Conservation (phyloP, 2,888 invertebrate species). For the Latrodectus elegans region DNA sequence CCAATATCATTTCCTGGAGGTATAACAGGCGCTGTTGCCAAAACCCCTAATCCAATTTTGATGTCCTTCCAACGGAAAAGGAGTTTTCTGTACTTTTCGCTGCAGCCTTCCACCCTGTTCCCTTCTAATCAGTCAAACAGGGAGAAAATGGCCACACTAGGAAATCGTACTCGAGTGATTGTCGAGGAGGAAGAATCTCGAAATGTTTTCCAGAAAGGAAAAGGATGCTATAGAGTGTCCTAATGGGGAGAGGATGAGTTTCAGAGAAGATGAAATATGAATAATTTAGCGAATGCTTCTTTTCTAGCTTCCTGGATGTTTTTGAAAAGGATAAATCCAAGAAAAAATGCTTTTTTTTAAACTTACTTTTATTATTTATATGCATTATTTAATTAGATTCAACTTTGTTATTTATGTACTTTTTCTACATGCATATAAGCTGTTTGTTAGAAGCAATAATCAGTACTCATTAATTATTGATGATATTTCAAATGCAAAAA, state of each 20-base stretch:
- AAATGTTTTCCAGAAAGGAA: background rate
- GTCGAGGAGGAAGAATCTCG: conserved; percentile 22
- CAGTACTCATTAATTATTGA: too few species aligned
- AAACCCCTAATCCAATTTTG: conserved; percentile 47
- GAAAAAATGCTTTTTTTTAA: too few species aligned
- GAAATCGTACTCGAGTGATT: conserved; percentile 9
- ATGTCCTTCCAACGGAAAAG: conserved; percentile 6
- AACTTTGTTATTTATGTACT: too few species aligned
- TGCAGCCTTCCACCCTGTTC: conserved; percentile 17
- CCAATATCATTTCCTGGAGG: background rate
- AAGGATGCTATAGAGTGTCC: background rate
- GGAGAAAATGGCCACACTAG: conserved; percentile 1
- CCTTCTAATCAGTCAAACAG: conserved; percentile 52
- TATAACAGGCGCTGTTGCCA: conserved; percentile 11
- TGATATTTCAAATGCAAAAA: too few species aligned
- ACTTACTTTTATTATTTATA: too few species aligned
- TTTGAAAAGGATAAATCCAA: too few species aligned
- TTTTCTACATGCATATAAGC: too few species aligned
- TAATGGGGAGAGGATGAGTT: conserved; percentile 40
- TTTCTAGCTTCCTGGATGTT: too few species aligned
- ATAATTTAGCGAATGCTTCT: conserved; percentile 32
- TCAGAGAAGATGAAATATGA: conserved; percentile 35
- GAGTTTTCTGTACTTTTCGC: conserved; percentile 21
- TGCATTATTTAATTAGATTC: too few species aligned
- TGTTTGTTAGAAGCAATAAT: too few species aligned